Base-by-base conservation (phyloP, 2,113 vertebrate species). In the Odontesthes bonariensis region DNA sequence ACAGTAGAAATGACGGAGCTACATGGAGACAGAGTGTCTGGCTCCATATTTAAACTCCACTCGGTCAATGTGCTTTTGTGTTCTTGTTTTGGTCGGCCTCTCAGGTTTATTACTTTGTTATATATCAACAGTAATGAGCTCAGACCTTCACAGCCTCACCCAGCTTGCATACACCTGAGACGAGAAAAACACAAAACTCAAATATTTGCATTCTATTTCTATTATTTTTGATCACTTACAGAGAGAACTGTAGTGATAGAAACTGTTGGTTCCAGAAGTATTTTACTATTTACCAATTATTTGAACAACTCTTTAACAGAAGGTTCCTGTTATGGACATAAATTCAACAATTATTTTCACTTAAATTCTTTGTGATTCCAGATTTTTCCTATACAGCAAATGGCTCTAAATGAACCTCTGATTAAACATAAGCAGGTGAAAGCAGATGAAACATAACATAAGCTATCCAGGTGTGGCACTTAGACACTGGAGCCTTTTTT, bases 11-110 rank as follows among this genome's bases (percentile, higher is more conserved):
- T 88, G 80, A 89, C 69, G 77, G 73, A 86, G 81, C 86, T 69
- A 58, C 19, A 35, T 59, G 80, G 88, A 91, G 90, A 89, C 88
- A 87, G 53, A 73, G 83, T 75, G 89, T 91, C 88, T 89, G 87
- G 83, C 88, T 81, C 75, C 82, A 33, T 72, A 74, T 78, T 85
- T 84, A 77, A 89, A 89, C 19, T 77, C 80, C 75, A 31, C 86
- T 51, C 61, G 77, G 76, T 88, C 57, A 79, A 70, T 0, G 19
- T 56, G 69, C 88, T 23, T 91, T 86, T 88, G 86, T 79, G 80
- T 85, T 86, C 64, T 77, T 78, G 73, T 63, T 79, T 79, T 0
- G 1, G 11, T 63, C 63, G 7, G 65, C 20, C 73, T 53, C 54
- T 65, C 79, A 12, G 53, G 4, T 88, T 91, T 88, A 88, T 90